Evolutionary conservation across 2,797 vertebrate genomes (phyloP).

Genomic region (Sylvia borin): DNA sequence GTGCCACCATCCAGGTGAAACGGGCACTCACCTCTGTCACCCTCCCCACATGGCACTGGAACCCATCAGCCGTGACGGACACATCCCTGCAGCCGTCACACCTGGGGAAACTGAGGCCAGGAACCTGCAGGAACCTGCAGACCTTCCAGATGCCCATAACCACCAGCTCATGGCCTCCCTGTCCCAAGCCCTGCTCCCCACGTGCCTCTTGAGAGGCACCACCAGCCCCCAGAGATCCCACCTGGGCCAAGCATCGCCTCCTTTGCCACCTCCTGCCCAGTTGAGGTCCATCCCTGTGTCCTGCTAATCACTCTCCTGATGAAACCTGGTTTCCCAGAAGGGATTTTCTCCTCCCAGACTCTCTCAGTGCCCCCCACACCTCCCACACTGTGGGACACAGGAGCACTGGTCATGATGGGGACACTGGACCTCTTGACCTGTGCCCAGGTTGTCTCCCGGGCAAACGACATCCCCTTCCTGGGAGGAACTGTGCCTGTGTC

Average conservation of each 20-base stretch:
- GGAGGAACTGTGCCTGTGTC: neutral
- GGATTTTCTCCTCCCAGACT: neutral
- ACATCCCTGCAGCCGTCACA: rapidly evolving
- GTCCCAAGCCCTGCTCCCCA: neutral
- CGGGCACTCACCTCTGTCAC: neutral
- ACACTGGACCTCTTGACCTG: neutral
- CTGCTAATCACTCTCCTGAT: neutral
- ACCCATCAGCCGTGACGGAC: rapidly evolving
- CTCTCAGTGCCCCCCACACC: neutral
- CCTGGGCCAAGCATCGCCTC: rapidly evolving
- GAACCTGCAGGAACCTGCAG: neutral
- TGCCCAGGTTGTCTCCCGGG: neutral
- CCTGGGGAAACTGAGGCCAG: neutral
- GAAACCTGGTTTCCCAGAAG: neutral
- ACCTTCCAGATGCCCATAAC: neutral
- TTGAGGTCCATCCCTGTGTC: neutral
- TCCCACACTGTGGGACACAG: neutral
- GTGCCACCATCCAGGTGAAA: neutral
- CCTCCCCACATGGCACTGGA: neutral
- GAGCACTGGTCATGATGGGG: neutral
- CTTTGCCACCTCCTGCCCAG: neutral
- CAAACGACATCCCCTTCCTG: neutral
- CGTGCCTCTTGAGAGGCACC: rapidly evolving
- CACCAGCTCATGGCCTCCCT: neutral
- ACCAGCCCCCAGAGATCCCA: neutral